These are phyloP conservation scores for Ellobium chinense DNA, from an alignment of 2,888 invertebrate species.

Conservation along the genomic window DNA sequence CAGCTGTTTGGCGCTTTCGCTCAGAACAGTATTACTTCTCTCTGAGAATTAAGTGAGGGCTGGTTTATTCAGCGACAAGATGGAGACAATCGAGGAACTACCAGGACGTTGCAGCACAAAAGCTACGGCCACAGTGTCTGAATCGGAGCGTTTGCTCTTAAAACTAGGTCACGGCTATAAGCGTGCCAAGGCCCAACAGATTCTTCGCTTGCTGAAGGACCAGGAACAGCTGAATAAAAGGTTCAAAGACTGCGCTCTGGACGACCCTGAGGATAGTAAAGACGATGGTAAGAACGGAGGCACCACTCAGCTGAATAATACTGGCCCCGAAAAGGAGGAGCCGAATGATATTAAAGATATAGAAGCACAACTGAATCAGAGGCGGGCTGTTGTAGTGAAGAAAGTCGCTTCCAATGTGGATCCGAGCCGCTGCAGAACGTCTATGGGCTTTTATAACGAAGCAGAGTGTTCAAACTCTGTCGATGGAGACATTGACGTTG, in stretches of 20 bases:
- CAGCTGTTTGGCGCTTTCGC: too few species aligned
- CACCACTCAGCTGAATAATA: neutral
- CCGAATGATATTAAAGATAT: neutral
- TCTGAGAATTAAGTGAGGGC: too few species aligned
- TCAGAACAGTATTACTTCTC: too few species aligned
- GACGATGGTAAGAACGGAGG: constrained; percentile 44
- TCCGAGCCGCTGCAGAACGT: constrained; percentile 58
- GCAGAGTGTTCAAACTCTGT: constrained; percentile 34
- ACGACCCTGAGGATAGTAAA: constrained; percentile 49
- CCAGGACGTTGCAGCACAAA: neutral
- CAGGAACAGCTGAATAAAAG: constrained; percentile 58
- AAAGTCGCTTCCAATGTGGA: neutral
- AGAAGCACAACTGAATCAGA: constrained; percentile 9
- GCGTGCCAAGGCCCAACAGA: constrained; percentile 64
- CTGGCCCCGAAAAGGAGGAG: neutral
- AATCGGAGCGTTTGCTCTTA: constrained; percentile 55
- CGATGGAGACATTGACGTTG: constrained; percentile 10
- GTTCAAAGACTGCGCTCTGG: constrained; percentile 52
- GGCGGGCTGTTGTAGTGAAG: constrained; percentile 3
- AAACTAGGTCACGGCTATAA: constrained; percentile 57
- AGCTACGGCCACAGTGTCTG: constrained; percentile 12
- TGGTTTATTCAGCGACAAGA: too few species aligned
- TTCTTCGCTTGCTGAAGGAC: constrained; percentile 60
- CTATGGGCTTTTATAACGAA: constrained; percentile 63
- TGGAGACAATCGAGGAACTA: neutral